These are phyloP conservation scores for Leptodirus hochenwartii DNA, from an alignment of 2,888 invertebrate genomes.

Conservation along the genomic window DNA sequence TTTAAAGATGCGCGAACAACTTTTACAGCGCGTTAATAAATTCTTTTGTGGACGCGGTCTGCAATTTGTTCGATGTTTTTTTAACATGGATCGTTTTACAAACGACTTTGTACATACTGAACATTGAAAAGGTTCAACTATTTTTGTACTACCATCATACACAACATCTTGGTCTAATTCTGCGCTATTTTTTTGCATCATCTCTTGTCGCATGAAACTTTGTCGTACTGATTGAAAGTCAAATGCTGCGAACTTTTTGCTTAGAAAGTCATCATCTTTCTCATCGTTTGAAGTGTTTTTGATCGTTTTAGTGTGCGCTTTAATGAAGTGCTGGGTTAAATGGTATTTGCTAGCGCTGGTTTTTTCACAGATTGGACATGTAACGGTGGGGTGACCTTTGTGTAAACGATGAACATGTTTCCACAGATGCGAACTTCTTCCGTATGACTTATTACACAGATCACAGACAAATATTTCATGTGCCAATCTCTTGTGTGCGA, in stretches of 20 bases:
- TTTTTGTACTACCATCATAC: too few relatives aligned
- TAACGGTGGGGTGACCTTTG: slow-evolving; percentile 36
- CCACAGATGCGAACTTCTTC: slow-evolving; percentile 39
- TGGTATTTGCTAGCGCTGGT: slow-evolving; percentile 39
- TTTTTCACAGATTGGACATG: slow-evolving; percentile 36
- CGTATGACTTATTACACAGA: slow-evolving; percentile 39
- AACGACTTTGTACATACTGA: slow-evolving; percentile 36
- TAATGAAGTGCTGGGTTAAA: slow-evolving; percentile 34
- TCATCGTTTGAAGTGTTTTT: slow-evolving; percentile 2
- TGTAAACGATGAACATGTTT: slow-evolving; percentile 41
- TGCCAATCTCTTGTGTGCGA: slow-evolving; percentile 30
- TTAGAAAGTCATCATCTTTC: slow-evolving; percentile 20
- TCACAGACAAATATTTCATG: slow-evolving; percentile 40
- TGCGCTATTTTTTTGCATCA: slow-evolving; percentile 16
- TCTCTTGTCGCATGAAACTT: slow-evolving; percentile 22
- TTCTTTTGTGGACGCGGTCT: slow-evolving; percentile 30
- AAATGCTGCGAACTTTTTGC: slow-evolving; percentile 23
- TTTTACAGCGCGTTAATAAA: slow-evolving; percentile 33
- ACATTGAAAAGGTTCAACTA: too few relatives aligned
- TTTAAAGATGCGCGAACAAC: slow-evolving; percentile 36
- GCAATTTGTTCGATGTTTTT: slow-evolving; percentile 39
- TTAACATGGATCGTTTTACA: slow-evolving; percentile 33
- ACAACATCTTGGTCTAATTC: too few relatives aligned
- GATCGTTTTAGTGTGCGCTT: slow-evolving; percentile 27
- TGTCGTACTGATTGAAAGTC: slow-evolving; percentile 22